These are phyloP conservation scores for Nomada ferruginata DNA, from an alignment of 2,888 invertebrate species.

Conservation along the genomic window DNA sequence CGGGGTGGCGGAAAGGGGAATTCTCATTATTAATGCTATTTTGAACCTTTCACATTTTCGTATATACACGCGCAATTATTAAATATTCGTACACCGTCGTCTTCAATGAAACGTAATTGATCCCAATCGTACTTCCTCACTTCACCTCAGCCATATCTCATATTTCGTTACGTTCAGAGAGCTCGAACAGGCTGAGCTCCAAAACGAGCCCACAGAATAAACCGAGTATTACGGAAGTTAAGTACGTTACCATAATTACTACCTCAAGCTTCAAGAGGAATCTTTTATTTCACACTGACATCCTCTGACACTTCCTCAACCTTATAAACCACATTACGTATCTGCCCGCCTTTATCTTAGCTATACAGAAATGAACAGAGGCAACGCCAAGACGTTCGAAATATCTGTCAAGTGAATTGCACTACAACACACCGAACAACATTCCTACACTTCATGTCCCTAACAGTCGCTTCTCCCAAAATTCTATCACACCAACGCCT, in stretches of 20 bases:
- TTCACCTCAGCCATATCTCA: conserved; percentile 2
- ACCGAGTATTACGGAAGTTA: conserved; percentile 8
- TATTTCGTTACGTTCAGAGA: not conserved
- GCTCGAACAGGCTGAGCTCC: not conserved
- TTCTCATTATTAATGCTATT: too few species aligned
- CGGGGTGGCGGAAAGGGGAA: too few species aligned
- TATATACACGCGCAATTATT: not conserved
- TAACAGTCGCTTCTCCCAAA: too few species aligned
- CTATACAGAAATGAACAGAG: too few species aligned
- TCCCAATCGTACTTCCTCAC: not conserved
- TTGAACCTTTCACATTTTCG: too few species aligned
- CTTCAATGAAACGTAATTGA: too few species aligned
- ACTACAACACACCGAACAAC: too few species aligned
- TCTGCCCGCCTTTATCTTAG: too few species aligned
- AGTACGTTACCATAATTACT: not conserved
- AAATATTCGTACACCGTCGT: not conserved
- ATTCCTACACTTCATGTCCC: too few species aligned
- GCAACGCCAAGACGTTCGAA: too few species aligned
- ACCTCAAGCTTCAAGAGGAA: not conserved
- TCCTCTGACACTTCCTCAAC: not conserved
- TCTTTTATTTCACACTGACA: not conserved
- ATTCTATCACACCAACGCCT: too few species aligned
- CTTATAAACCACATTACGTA: not conserved
- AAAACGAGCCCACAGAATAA: not conserved
- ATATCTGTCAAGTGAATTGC: too few species aligned